Evolutionary conservation across 2,888 invertebrate genomes (phyloP), one percentile per base, ranked within the genome.

Genomic region (Cheilosia vernalis): DNA sequence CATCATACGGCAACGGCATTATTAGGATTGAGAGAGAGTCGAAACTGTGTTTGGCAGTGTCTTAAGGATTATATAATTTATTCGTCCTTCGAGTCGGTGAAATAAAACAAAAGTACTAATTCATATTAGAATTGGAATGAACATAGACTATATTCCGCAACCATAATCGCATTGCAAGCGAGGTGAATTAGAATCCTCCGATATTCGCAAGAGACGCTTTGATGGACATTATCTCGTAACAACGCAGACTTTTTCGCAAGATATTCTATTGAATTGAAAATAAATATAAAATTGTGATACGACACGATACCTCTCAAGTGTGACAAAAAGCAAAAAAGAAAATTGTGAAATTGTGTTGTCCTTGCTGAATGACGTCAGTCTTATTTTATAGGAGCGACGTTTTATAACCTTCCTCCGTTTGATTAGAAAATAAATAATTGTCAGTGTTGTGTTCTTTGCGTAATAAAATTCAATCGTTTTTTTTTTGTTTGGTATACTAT

Each of bases 351-450:
- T 56, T 40, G 64, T 79, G 64, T 53, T 69, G 53, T 76, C 64
- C 73, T 67, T 58, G 17, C n/a, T 61, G 84, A 76, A 85, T 85
- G 84, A 85, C 84, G 80, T 85, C 84, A 84, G 77, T 70, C 37
- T 30, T 40, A 5, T 27, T 7, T 33, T 55, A n/a, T 56, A 40
- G 27, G 67, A 60, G 72, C 58, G 24, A 44, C 58, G 74, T 61
- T 55, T 42, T 56, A 40, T 63, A 47, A 55, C 55, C 6, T 61
- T 61, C 44, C 24, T 15, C 10, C 9, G 51, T 63, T 72, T 19
- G 53, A 53, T 55, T 47, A 47, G 10, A 33, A 44, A 64, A 56
- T 64, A 40, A 83, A 83, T 83, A 83, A 83, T 82, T 53, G 21
- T 10, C 69, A 44, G 7, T 42, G 7, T 42, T 60, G 76, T 74